phyloP scores from a whole-genome alignment of 2,113 vertebrate species.

The Psephotus haematonotus region DNA sequence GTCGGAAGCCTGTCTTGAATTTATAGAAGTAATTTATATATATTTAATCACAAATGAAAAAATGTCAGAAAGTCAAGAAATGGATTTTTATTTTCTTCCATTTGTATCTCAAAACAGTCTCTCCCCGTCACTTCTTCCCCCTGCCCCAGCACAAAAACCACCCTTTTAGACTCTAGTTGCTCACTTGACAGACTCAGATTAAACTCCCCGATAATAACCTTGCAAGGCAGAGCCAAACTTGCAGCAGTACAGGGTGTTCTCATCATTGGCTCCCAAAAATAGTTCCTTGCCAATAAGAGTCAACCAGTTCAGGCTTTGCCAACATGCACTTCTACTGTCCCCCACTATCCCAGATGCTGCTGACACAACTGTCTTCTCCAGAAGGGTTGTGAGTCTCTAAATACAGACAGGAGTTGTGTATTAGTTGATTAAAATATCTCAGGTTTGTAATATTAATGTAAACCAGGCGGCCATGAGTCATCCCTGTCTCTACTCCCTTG shows the following conservation, averaged over 20 bases:
- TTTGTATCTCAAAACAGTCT: constrained; percentile 9
- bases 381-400: neutral
- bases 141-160: neutral
- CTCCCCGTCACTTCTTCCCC: neutral
- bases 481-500: neutral
- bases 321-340: neutral
- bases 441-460: neutral
- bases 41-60: neutral
- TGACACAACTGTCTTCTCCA: constrained; percentile 1
- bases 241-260: constrained; percentile 21
- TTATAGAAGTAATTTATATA: neutral
- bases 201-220: constrained; percentile 51
- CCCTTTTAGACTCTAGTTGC: constrained; percentile 8
- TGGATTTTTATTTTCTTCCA: neutral
- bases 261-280: constrained; percentile 37
- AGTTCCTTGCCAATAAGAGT: constrained; percentile 48
- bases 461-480: neutral
- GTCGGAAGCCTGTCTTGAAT: neutral
- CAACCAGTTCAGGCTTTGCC: constrained; percentile 29
- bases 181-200: constrained; percentile 38
- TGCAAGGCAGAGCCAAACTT: constrained; percentile 25
- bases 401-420: neutral
- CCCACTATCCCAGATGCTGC: neutral
- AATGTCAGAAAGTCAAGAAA: neutral
- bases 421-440: neutral